phyloP scores from a whole-genome alignment of 2,113 vertebrate genomes.

The Lepus americanus region DNA sequence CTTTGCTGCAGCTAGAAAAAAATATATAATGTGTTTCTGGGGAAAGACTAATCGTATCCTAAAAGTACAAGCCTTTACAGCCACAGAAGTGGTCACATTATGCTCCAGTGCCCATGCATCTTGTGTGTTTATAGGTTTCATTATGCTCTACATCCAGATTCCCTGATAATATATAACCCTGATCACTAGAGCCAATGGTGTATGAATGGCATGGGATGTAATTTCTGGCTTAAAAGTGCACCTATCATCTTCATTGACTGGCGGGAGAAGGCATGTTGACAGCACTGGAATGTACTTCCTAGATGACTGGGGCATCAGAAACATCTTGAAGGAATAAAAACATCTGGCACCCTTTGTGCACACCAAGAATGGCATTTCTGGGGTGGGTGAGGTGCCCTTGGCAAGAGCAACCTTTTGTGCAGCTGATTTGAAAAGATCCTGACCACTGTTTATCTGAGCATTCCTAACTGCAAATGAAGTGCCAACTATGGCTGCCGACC shows the following conservation, averaged over 20 bases:
- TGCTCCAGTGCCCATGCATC: neutral
- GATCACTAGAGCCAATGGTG: neutral
- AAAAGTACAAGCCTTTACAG: neutral
- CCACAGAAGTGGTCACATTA: neutral
- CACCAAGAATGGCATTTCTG: slow-evolving; percentile 70
- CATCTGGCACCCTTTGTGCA: slow-evolving; percentile 58
- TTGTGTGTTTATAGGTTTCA: slow-evolving; percentile 11
- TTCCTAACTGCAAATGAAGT: slow-evolving; percentile 67
- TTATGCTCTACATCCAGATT: neutral
- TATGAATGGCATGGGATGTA: neutral
- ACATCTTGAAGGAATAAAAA: slow-evolving; percentile 60
- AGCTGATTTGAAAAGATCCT: slow-evolving; percentile 51
- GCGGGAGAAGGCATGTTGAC: neutral
- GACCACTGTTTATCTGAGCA: slow-evolving; percentile 61
- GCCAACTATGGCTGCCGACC: slow-evolving; percentile 60
- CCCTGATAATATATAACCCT: neutral
- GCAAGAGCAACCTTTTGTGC: slow-evolving; percentile 58
- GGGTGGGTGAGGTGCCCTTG: slow-evolving; percentile 51
- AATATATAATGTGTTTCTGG: neutral
- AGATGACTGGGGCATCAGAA: slow-evolving; percentile 52
- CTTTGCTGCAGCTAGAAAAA: neutral
- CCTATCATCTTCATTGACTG: neutral
- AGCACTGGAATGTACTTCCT: slow-evolving; percentile 13
- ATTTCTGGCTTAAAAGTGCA: slow-evolving; percentile 14
- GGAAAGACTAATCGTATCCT: slow-evolving; percentile 4